Conservation (phyloP, 2,888 invertebrate genomes). For the Saturnia pavonia region DNA sequence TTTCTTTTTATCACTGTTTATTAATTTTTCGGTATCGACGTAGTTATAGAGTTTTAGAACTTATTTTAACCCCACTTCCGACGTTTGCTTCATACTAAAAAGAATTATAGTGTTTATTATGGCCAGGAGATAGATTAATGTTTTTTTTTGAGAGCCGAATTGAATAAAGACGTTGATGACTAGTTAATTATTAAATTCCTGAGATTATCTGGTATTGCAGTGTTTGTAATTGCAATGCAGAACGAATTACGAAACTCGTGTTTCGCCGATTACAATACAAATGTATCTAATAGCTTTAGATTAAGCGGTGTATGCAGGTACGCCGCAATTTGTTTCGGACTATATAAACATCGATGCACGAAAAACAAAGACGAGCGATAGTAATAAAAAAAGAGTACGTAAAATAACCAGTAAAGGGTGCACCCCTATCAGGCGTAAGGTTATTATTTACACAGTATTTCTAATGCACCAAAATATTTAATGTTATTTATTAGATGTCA, state of each 20-base stretch:
- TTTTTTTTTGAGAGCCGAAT: too few relatives aligned
- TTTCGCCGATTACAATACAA: neutral
- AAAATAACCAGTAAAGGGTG: too few relatives aligned
- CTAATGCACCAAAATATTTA: neutral
- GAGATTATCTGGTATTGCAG: neutral
- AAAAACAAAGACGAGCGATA: neutral
- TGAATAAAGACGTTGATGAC: too few relatives aligned
- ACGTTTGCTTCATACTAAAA: too few relatives aligned
- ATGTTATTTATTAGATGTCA: neutral
- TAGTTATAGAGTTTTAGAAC: too few relatives aligned
- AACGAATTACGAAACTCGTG: neutral
- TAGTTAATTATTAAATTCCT: neutral
- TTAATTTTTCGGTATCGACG: too few relatives aligned
- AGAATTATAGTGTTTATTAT: too few relatives aligned
- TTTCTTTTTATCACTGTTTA: too few relatives aligned
- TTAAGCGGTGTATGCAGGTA: neutral
- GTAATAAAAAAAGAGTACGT: neutral
- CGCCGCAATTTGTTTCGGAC: neutral
- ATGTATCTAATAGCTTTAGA: neutral
- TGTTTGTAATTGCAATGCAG: neutral
- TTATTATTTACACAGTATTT: too few relatives aligned
- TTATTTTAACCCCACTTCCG: too few relatives aligned
- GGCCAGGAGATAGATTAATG: too few relatives aligned
- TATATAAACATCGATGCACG: neutral
- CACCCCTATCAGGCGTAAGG: too few relatives aligned